Base-by-base conservation (phyloP, 2,888 invertebrate genomes). In the Pollenia amentaria region DNA sequence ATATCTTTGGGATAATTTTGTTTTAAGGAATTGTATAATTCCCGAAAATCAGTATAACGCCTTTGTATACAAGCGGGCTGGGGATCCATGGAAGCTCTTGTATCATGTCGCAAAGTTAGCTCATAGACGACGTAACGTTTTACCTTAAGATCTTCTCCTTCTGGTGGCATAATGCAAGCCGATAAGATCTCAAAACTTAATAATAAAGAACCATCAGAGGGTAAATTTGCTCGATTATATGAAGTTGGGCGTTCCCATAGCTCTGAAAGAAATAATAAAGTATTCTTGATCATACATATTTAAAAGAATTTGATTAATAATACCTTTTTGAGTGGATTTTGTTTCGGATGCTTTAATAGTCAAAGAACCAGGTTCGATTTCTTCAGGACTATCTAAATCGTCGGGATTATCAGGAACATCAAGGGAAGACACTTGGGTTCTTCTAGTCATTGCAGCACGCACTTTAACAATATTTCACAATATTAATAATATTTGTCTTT, bases 81-180 rank as follows among this genome's bases (percentile, higher is more conserved):
- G 48, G 94, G 92, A 92, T 96, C 96, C 87, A 93, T 89, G 2
- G 83, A 81, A 42, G 84, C 91, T 18, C 94, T 93, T n/a, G 94
- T 94, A 89, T 95, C 94, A 90, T 95, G 95, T 53, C 95, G 93
- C 46, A 96, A 95, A 91, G 95, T 95, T 75, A 96, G 90, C 90
- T 95, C 95, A 88, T 96, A 96, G 0, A 96, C 94, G 10, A 96
- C 96, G 93, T 95, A 95, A 90, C 96, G 96, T 90, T 96, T 96
- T 3, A 92, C 89, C 67, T 92, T 93, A 0, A 89, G 88, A 88
- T 92, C 92, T 87, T 95, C 95, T 67, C 94, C 94, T 73, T 94
- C 95, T n/a, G 94, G 94, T 48, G 95, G 95, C 88, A 95, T 94
- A 65, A 95, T 95, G 87, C 95, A 94, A n/a, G 96, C 95, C 18